Evolutionary conservation across 2,113 vertebrate species (phyloP).

Genomic region (Oreotrochilus melanogaster): DNA sequence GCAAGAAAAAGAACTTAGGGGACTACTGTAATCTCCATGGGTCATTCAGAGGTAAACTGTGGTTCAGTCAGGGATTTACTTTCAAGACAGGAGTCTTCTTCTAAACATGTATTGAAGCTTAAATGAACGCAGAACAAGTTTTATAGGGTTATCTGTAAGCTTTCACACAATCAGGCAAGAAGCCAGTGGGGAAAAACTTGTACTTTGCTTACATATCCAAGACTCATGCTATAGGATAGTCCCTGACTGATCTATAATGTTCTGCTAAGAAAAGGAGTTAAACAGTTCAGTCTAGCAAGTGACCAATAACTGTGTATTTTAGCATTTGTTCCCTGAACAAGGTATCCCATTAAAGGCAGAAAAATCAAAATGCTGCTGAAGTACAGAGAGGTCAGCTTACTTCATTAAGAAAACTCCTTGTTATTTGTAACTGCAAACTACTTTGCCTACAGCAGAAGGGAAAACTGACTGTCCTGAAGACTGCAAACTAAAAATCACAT

Average conservation of each 20-base stretch:
- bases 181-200: background rate
- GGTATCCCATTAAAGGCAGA: background rate
- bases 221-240: background rate
- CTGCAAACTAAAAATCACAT: background rate
- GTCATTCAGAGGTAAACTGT: background rate
- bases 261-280: background rate
- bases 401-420: background rate
- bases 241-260: background rate
- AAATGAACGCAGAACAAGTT: background rate
- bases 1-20: background rate
- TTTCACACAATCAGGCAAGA: background rate
- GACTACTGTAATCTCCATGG: background rate
- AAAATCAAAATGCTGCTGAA: background rate
- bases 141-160: background rate
- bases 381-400: background rate
- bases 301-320: background rate
- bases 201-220: background rate
- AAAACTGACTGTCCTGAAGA: background rate
- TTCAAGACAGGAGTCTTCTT: background rate
- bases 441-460: background rate
- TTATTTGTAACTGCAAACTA: background rate
- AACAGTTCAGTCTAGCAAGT: background rate
- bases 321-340: background rate
- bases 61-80: background rate
- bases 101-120: background rate